Evolutionary conservation across 2,113 vertebrate species (phyloP).

Genomic region (Micromys minutus): DNA sequence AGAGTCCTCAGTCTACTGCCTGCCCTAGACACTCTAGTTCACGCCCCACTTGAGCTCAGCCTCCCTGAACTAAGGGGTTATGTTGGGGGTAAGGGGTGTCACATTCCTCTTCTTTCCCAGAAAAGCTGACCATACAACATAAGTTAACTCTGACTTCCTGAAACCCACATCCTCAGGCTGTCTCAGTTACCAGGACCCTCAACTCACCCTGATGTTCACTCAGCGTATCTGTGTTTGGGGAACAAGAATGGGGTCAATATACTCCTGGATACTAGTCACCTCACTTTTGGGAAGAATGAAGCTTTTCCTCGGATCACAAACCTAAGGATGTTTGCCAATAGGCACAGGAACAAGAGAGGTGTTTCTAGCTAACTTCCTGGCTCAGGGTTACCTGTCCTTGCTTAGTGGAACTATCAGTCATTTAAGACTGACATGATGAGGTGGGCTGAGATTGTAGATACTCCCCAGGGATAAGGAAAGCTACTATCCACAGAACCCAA

Average conservation of each 20-base stretch:
- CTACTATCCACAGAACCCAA: background rate
- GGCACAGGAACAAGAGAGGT: background rate
- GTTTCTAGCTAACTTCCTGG: background rate
- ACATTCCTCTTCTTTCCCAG: slow-evolving; percentile 87
- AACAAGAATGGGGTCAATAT: background rate
- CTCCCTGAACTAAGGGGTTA: background rate
- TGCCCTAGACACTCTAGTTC: no score
- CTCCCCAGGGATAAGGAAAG: background rate
- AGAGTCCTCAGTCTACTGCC: slow-evolving; percentile 57
- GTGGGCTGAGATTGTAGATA: background rate
- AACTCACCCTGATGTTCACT: slow-evolving; percentile 73
- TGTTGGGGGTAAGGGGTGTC: background rate
- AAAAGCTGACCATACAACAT: background rate
- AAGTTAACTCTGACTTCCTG: background rate
- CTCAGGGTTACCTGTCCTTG: background rate
- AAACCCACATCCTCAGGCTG: background rate
- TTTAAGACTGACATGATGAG: background rate
- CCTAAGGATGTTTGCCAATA: background rate
- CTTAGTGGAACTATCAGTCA: background rate
- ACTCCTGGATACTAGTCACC: background rate
- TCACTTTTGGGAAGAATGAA: background rate
- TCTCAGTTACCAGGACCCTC: background rate
- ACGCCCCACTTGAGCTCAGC: background rate
- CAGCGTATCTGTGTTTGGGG: background rate
- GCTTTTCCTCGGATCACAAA: background rate